These are phyloP conservation scores for Limnephilus marmoratus DNA, from an alignment of 2,888 invertebrate species.

Conservation along the genomic window DNA sequence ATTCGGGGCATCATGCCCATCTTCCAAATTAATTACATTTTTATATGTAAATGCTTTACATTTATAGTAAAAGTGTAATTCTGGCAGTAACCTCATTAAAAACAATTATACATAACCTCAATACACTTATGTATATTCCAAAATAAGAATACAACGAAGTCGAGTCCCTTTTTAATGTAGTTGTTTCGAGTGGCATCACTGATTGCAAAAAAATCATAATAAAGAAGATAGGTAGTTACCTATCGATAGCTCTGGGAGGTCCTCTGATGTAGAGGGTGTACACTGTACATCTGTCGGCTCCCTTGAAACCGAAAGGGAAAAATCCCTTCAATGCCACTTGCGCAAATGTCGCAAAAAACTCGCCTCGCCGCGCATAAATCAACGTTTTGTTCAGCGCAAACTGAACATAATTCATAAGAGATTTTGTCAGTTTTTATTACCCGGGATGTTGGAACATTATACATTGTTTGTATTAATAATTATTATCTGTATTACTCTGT, in stretches of 20 bases:
- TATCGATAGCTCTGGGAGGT: conserved; percentile 44
- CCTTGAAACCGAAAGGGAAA: conserved; percentile 41
- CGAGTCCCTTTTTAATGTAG: not conserved
- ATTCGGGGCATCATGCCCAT: not conserved
- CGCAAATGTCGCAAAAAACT: conserved; percentile 60
- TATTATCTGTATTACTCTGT: no score
- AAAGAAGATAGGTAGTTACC: conserved; percentile 10
- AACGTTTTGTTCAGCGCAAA: conserved; percentile 20
- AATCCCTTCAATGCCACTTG: conserved; percentile 57
- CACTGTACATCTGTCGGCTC: conserved; percentile 49
- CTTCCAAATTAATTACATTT: not conserved
- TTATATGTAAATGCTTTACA: not conserved
- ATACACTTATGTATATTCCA: not conserved
- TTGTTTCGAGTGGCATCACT: conserved; percentile 42
- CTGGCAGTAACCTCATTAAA: not conserved
- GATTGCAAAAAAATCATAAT: conserved; percentile 57
- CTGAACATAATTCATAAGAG: conserved; percentile 15
- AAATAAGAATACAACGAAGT: not conserved
- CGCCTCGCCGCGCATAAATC: conserved; percentile 48
- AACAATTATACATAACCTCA: not conserved
- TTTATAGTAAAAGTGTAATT: not conserved
- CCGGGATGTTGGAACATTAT: conserved; percentile 5
- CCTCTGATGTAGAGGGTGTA: conserved; percentile 4
- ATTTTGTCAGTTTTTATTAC: conserved; percentile 34
- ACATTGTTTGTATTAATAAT: not conserved